phyloP scores from a whole-genome alignment of 2,888 invertebrate species.

The Phlogophora meticulosa region DNA sequence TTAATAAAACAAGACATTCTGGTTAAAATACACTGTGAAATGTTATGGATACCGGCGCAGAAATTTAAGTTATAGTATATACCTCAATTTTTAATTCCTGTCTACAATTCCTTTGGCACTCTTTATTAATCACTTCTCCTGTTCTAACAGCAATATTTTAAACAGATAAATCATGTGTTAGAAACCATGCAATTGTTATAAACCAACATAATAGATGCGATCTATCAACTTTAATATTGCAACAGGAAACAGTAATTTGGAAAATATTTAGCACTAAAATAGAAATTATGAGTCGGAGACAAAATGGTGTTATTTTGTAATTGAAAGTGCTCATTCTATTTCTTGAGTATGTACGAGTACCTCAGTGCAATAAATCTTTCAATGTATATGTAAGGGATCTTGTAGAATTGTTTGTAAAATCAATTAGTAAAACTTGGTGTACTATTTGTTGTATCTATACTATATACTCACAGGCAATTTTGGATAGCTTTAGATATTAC shows the following conservation, averaged over 20 bases:
- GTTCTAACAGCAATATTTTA: not conserved
- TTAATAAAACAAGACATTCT: constrained; percentile 11
- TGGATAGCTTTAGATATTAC: no score
- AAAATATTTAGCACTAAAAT: constrained; percentile 32
- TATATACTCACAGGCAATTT: no score
- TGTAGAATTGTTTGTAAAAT: not conserved
- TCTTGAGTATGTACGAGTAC: constrained; percentile 17
- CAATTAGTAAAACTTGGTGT: not conserved
- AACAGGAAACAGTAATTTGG: constrained; percentile 28
- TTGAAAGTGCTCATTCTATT: constrained; percentile 16
- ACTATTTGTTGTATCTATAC: not conserved
- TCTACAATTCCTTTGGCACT: not conserved
- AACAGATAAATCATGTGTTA: constrained; percentile 2
- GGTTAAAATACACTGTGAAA: not conserved
- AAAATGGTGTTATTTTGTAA: constrained; percentile 6
- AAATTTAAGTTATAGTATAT: not conserved
- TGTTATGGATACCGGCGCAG: no score
- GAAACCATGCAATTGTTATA: constrained; percentile 9
- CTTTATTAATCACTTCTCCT: not conserved
- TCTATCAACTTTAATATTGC: constrained; percentile 23
- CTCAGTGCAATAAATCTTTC: not conserved
- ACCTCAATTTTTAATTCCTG: not conserved
- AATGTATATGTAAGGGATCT: not conserved
- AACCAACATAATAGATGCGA: constrained; percentile 30
- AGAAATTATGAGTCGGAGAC: constrained; percentile 3